These are phyloP conservation scores for Dolichomitus sp. DNA, from an alignment of 2,888 invertebrate genomes.

Conservation along the genomic window DNA sequence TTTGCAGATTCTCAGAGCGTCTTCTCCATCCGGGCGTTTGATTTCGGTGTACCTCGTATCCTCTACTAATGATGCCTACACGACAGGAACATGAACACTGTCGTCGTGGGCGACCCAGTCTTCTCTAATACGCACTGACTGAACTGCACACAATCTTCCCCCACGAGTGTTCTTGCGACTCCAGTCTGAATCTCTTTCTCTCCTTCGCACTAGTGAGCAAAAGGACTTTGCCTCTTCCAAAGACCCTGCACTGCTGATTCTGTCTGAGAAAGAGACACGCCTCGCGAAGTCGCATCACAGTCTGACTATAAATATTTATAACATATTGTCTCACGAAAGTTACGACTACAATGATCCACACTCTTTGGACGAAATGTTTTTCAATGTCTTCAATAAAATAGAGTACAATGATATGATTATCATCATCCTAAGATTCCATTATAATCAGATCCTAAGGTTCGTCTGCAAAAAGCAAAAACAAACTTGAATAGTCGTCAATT, in stretches of 20 bases:
- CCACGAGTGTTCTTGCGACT: slow-evolving; percentile 48
- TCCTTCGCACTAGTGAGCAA: slow-evolving; percentile 57
- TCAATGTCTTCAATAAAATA: slow-evolving; percentile 45
- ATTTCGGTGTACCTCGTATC: slow-evolving; percentile 78
- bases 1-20: slow-evolving; percentile 77
- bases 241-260: slow-evolving; percentile 48
- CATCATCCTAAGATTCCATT: too few relatives aligned
- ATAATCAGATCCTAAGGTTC: background rate
- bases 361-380: slow-evolving; percentile 40
- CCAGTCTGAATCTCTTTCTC: slow-evolving; percentile 45
- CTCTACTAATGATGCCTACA: slow-evolving; percentile 83
- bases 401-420: background rate
- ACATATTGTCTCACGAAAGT: slow-evolving; percentile 83
- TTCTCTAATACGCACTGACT: slow-evolving; percentile 79
- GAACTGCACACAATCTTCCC: slow-evolving; percentile 58
- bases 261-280: slow-evolving; percentile 63
- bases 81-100: slow-evolving; percentile 79
- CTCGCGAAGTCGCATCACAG: slow-evolving; percentile 54
- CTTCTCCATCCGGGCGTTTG: slow-evolving; percentile 75
- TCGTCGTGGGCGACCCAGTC: slow-evolving; percentile 83
- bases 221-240: slow-evolving; percentile 51
- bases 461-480: background rate
- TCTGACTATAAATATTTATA: slow-evolving; percentile 84
- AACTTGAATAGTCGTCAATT: background rate
- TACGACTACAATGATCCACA: slow-evolving; percentile 72